Evolutionary conservation across 2,113 vertebrate genomes (phyloP).

Genomic region (Corythornis vintsioides): DNA sequence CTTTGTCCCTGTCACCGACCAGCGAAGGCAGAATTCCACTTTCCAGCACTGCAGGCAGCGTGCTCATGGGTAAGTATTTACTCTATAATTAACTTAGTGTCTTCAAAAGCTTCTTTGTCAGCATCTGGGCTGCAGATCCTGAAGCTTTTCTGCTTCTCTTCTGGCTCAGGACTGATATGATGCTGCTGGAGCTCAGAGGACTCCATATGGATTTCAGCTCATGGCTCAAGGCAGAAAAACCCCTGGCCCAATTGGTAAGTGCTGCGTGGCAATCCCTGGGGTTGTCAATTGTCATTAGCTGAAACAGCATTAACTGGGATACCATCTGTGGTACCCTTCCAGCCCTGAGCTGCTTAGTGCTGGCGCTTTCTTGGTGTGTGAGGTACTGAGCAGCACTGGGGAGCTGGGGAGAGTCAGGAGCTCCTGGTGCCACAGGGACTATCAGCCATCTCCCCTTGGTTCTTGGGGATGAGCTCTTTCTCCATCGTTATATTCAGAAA

Average conservation of each 20-base stretch:
- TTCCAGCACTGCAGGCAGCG: background rate
- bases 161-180: background rate
- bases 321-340: background rate
- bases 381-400: background rate
- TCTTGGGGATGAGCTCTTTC: background rate
- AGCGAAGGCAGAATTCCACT: background rate
- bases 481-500: background rate
- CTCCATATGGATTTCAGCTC: background rate
- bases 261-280: background rate
- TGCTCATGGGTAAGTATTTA: background rate
- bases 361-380: fast-evolving
- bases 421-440: fast-evolving
- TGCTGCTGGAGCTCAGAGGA: background rate
- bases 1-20: background rate
- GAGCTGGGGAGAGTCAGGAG: background rate
- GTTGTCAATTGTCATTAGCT: background rate
- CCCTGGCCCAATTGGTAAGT: conserved; percentile 3
- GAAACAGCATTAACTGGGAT: background rate
- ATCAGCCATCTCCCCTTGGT: background rate
- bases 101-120: background rate
- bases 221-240: background rate
- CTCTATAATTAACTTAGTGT: background rate
- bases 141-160: conserved; percentile 20
- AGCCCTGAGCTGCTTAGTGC: background rate
- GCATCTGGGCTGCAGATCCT: background rate